A percentile compares a stretch with the other conserved stretches of the same genome.
Evolutionary conservation across 2,797 vertebrate genomes (phyloP).

Genomic region (Macropus fuliginosus): DNA sequence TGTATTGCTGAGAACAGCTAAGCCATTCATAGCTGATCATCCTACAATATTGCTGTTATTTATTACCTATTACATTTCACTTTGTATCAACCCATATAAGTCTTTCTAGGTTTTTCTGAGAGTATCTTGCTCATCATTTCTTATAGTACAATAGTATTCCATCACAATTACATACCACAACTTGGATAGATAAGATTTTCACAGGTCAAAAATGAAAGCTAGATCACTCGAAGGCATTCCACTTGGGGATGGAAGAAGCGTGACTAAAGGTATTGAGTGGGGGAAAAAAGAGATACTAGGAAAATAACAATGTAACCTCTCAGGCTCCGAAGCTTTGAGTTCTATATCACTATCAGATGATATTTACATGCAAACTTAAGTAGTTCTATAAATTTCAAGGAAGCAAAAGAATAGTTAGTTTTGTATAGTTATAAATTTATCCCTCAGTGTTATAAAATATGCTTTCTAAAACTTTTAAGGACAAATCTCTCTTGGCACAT

Average conservation of each 20-base stretch:
- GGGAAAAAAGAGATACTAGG: background rate
- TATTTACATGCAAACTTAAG: constrained; percentile 17
- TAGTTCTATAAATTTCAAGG: constrained; percentile 13
- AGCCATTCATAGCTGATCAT: too few species aligned
- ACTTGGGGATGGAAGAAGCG: background rate
- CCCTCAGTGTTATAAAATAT: constrained; percentile 23
- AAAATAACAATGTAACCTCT: background rate
- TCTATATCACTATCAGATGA: background rate
- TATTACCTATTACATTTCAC: too few species aligned
- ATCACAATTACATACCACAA: too few species aligned
- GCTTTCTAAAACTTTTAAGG: constrained; percentile 44
- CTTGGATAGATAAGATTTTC: background rate
- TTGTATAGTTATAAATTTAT: constrained; percentile 14
- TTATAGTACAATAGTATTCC: too few species aligned
- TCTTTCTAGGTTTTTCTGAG: too few species aligned
- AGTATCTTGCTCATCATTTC: too few species aligned
- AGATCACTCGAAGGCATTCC: background rate
- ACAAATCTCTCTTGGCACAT: constrained; percentile 9
- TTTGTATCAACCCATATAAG: too few species aligned
- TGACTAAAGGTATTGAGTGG: background rate
- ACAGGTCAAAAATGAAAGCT: background rate
- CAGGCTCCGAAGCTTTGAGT: background rate
- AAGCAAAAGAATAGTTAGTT: background rate
- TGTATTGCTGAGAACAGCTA: too few species aligned
- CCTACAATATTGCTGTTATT: too few species aligned